Conservation (phyloP, 2,888 invertebrate species). For the Pyrgus malvae region DNA sequence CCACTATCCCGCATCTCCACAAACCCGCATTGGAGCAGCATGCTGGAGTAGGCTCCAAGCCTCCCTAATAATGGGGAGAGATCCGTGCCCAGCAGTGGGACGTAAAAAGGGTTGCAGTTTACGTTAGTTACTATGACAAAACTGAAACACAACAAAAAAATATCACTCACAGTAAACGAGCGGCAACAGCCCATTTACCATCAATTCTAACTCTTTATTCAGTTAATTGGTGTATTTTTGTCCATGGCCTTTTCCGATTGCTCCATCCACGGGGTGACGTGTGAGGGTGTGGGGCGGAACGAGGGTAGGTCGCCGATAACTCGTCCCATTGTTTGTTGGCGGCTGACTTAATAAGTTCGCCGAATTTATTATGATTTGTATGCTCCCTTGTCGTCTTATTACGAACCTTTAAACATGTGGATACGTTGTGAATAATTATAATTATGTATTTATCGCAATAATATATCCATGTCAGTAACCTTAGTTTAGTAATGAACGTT, state of each 20-base stretch:
- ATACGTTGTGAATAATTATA: background rate
- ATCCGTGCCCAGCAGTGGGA: too few relatives aligned
- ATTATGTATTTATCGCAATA: too few relatives aligned
- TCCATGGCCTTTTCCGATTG: constrained; percentile 72
- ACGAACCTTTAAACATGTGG: constrained; percentile 55
- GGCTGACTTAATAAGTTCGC: constrained; percentile 78
- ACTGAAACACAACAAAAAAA: too few relatives aligned
- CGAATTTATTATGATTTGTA: constrained; percentile 80
- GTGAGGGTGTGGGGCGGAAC: constrained; percentile 50
- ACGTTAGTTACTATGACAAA: too few relatives aligned
- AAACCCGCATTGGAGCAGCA: too few relatives aligned
- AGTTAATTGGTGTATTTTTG: constrained; percentile 74
- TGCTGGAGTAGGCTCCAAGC: too few relatives aligned
- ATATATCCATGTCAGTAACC: too few relatives aligned
- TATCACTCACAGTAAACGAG: too few relatives aligned
- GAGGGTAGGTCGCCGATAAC: constrained; percentile 78
- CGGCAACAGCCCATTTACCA: background rate
- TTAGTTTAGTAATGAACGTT: too few relatives aligned
- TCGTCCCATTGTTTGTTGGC: constrained; percentile 78
- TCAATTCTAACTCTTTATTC: constrained; percentile 43
- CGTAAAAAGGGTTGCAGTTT: too few relatives aligned
- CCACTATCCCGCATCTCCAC: too few relatives aligned
- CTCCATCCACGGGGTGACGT: constrained; percentile 57
- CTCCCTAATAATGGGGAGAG: too few relatives aligned
- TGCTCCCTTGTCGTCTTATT: constrained; percentile 72